A percentile compares a stretch with the other conserved stretches of the same genome.
These are phyloP conservation scores for Tachuris rubrigastra DNA, from an alignment of 2,113 vertebrate species.

Conservation along the genomic window DNA sequence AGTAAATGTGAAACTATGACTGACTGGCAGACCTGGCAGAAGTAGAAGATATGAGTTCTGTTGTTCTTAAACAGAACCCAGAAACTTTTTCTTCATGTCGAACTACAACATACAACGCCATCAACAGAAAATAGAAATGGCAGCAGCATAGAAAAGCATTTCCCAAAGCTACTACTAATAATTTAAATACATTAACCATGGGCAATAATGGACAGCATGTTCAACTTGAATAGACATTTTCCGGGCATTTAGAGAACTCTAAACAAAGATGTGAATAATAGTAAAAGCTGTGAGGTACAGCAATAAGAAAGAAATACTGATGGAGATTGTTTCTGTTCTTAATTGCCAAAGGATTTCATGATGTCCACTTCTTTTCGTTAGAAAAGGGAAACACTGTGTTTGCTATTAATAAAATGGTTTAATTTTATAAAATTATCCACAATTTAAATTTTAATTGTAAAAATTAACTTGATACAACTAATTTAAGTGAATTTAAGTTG, in stretches of 20 bases:
- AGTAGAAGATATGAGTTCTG: background rate
- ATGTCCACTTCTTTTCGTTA: background rate
- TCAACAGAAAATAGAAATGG: background rate
- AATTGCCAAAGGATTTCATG: background rate
- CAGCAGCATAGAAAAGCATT: background rate
- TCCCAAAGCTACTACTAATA: background rate
- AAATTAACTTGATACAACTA: background rate
- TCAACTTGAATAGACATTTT: background rate
- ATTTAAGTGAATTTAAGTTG: background rate
- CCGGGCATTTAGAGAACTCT: background rate
- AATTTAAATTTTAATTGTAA: background rate
- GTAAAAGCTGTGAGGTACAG: background rate
- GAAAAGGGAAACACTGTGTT: background rate
- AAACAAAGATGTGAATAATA: background rate
- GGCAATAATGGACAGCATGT: background rate
- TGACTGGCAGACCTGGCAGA: background rate
- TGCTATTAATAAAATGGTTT: background rate
- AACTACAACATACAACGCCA: background rate
- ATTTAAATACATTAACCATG: background rate
- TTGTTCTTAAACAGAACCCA: background rate
- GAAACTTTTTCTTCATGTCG: background rate
- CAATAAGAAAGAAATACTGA: background rate
- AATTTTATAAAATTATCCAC: background rate
- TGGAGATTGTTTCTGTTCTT: background rate
- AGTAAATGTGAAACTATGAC: background rate